These are phyloP conservation scores for Agonopterix arenella DNA, from an alignment of 2,888 invertebrate species.

Conservation along the genomic window DNA sequence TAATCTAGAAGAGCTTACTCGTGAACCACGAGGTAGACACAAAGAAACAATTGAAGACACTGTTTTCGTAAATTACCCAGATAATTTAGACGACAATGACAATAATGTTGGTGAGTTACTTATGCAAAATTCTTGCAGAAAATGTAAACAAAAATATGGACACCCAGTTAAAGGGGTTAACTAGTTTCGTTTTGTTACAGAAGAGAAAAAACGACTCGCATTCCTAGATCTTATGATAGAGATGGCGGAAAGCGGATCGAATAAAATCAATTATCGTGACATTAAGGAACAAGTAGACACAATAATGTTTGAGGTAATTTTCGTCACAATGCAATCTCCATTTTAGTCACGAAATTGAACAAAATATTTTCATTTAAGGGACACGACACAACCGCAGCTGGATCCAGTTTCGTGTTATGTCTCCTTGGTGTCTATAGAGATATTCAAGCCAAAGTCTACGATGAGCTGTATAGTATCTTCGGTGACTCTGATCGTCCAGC, in stretches of 20 bases:
- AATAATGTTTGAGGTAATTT: conserved; percentile 88
- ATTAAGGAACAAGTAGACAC: conserved; percentile 92
- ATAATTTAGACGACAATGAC: conserved; percentile 89
- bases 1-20: conserved; percentile 9
- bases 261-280: conserved; percentile 83
- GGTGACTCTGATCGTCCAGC: conserved; percentile 86
- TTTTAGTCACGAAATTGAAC: neutral
- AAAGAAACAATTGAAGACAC: conserved; percentile 62
- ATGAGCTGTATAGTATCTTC: conserved; percentile 85
- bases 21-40: conserved; percentile 43
- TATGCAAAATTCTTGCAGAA: neutral
- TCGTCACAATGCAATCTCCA: neutral
- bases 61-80: conserved; percentile 80
- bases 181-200: conserved; percentile 35
- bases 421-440: conserved; percentile 88
- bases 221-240: conserved; percentile 94
- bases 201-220: conserved; percentile 89
- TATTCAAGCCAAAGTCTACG: conserved; percentile 84
- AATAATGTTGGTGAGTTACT: conserved; percentile 82
- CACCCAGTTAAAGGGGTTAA: too few relatives aligned
- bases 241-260: conserved; percentile 85
- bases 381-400: conserved; percentile 79
- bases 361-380: conserved; percentile 32
- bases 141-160: neutral
- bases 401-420: conserved; percentile 90